phyloP scores from a whole-genome alignment of 2,888 invertebrate genomes.

The Trachelus stipa region DNA sequence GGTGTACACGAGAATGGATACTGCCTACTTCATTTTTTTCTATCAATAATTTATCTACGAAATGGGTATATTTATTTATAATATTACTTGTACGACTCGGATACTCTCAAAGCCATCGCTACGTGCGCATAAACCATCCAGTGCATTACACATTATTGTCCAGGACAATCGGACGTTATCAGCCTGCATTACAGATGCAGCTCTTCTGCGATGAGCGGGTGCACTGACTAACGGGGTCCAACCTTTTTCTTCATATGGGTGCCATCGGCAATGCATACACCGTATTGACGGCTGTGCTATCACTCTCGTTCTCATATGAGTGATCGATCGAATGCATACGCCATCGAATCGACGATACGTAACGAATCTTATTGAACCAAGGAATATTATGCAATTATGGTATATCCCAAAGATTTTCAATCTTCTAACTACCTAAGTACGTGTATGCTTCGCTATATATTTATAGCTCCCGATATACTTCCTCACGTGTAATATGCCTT shows the following conservation, averaged over 20 bases:
- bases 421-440: not conserved
- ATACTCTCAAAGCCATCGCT: not conserved
- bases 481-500: not conserved
- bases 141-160: conserved; percentile 20
- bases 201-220: conserved; percentile 34
- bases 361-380: not conserved
- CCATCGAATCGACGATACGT: not conserved
- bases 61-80: not conserved
- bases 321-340: not conserved
- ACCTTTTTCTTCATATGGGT: conserved; percentile 29
- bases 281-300: not conserved
- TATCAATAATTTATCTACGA: not conserved
- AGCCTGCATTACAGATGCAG: conserved; percentile 24
- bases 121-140: not conserved
- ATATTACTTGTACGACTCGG: not conserved
- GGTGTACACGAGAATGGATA: not conserved
- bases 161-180: conserved; percentile 15
- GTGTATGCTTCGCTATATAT: not conserved
- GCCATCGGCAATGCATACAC: conserved; percentile 22
- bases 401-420: not conserved
- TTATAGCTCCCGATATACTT: not conserved
- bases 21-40: not conserved
- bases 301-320: not conserved
- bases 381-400: not conserved
- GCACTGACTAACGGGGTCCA: conserved; percentile 41